Percentiles rank a stretch among this genome's conserved stretches.
Conservation (phyloP, 2,113 vertebrate genomes). For the Protobothrops mucrosquamatus region DNA sequence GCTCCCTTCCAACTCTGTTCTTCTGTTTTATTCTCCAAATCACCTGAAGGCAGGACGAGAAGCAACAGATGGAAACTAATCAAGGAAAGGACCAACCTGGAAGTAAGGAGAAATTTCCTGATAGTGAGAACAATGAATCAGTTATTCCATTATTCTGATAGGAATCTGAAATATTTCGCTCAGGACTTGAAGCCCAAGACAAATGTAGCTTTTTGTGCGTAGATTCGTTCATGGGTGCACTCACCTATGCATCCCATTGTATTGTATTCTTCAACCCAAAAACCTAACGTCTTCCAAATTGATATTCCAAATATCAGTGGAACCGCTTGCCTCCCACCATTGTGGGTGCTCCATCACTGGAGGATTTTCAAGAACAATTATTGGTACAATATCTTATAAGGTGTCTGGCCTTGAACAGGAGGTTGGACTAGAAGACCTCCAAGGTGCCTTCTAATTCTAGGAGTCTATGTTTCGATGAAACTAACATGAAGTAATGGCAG, state of each 20-base stretch:
- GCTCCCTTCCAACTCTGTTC: no score
- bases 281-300: not conserved
- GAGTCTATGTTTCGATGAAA: not conserved
- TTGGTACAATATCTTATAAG: not conserved
- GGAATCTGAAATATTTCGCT: conserved; percentile 14
- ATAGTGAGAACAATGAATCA: no score
- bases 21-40: no score
- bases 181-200: conserved; percentile 23
- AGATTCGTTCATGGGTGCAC: not conserved
- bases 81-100: rapidly evolving
- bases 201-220: conserved; percentile 11
- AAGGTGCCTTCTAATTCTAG: not conserved
- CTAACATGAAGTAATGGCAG: not conserved
- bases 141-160: not conserved
- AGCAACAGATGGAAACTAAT: no score
- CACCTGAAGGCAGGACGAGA: no score
- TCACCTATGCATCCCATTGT: not conserved
- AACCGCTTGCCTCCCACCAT: not conserved
- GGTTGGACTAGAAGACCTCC: not conserved
- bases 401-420: not conserved
- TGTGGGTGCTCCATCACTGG: not conserved
- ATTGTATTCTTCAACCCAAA: not conserved
- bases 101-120: no score
- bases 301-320: not conserved
- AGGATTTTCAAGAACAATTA: not conserved